Conservation (phyloP, 2,113 vertebrate genomes). For the Alces alces region DNA sequence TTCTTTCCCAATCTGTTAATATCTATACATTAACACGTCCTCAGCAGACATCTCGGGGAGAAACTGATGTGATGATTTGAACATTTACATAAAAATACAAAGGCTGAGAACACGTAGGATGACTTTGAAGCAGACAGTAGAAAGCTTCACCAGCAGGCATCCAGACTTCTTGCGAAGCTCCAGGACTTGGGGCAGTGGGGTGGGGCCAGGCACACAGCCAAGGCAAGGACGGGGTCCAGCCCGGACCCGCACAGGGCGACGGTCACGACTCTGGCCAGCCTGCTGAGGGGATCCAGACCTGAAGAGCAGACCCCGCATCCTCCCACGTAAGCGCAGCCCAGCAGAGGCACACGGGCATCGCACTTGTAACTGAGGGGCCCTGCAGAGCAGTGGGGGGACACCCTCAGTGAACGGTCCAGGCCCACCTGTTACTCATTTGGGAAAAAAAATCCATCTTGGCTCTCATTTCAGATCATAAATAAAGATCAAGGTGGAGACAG, state of each 20-base stretch:
- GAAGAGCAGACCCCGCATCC: not conserved
- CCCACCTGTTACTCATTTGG: not conserved
- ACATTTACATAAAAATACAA: not conserved
- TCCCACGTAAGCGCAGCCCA: not conserved
- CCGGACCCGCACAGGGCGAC: not conserved
- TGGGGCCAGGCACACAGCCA: too few relatives aligned
- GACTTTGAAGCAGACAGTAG: not conserved
- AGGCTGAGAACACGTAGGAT: not conserved
- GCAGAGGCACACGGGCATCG: not conserved
- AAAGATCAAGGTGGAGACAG: not conserved
- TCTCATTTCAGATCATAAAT: not conserved
- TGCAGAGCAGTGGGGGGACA: fast-evolving
- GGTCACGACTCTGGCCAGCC: not conserved
- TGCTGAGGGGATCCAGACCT: not conserved
- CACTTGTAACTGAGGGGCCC: not conserved
- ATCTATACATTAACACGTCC: not conserved
- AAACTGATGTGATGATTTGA: not conserved
- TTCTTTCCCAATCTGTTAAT: not conserved
- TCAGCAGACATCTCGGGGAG: not conserved
- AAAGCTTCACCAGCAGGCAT: not conserved
- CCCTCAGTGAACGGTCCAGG: not conserved
- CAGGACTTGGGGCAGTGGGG: not conserved
- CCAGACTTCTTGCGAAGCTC: not conserved
- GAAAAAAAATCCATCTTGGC: not conserved
- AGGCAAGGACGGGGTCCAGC: not conserved